These are phyloP conservation scores for Piaya cayana DNA, from an alignment of 2,113 vertebrate genomes.

Conservation along the genomic window DNA sequence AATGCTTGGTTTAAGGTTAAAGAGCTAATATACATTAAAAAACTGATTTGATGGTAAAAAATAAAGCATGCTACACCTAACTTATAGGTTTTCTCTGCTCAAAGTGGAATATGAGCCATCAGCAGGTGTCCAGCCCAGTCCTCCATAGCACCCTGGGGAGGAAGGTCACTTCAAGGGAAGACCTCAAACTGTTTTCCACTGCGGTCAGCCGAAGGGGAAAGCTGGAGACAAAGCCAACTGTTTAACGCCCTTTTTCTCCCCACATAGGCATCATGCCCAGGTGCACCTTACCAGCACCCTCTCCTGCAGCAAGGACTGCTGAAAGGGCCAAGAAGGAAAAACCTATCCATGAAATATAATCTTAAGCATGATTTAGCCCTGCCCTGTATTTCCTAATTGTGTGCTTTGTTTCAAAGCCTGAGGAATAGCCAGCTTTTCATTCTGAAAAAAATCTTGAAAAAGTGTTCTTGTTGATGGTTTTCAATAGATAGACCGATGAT, in stretches of 20 bases:
- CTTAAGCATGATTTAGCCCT: background rate
- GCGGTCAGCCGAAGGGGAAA: background rate
- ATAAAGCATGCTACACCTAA: background rate
- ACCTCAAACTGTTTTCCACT: background rate
- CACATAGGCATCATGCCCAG: background rate
- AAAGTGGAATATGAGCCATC: background rate
- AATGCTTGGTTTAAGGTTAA: background rate
- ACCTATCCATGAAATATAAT: background rate
- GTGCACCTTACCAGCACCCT: background rate
- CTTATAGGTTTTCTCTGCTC: background rate
- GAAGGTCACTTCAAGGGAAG: background rate
- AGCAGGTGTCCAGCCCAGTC: accelerated
- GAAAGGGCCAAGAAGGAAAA: background rate
- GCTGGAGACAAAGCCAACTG: background rate
- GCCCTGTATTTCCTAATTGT: background rate
- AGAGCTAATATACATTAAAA: background rate
- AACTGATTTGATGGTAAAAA: background rate
- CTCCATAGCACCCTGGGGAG: accelerated
- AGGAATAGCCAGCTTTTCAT: background rate
- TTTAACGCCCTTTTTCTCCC: background rate
- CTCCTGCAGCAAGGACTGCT: background rate
- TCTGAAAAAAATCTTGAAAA: background rate
- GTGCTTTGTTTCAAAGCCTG: background rate
- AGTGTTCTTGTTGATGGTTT: background rate
- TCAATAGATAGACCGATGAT: background rate